phyloP scores from a whole-genome alignment of 30 jellyfish, hydroid and myxozoan genomes.

The Cassiopea xamachana region DNA sequence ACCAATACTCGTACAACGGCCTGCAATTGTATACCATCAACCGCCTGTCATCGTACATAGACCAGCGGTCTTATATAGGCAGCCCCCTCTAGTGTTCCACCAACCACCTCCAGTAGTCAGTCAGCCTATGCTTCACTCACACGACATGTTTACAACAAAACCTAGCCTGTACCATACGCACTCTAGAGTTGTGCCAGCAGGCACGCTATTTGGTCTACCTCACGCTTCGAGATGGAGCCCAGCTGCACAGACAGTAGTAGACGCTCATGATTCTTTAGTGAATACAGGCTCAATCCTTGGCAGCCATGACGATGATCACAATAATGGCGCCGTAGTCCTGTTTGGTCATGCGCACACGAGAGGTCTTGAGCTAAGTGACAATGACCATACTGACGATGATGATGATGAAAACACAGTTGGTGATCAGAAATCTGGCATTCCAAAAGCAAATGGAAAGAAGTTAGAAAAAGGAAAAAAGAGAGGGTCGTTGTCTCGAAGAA shows the following conservation, averaged over 20 bases:
- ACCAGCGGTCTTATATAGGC: conserved; percentile 94
- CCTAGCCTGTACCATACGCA: conserved; percentile 74
- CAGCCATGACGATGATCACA: conserved; percentile 55
- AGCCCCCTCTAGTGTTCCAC: conserved; percentile 93
- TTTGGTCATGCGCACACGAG: conserved; percentile 55
- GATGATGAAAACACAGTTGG: conserved; percentile 21
- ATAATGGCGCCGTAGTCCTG: conserved; percentile 26
- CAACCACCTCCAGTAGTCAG: conserved; percentile 95
- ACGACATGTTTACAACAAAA: conserved; percentile 71
- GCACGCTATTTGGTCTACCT: conserved; percentile 73
- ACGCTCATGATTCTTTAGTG: conserved; percentile 37
- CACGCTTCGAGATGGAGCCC: conserved; percentile 66
- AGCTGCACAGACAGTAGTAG: conserved; percentile 29
- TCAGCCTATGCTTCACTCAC: conserved; percentile 90
- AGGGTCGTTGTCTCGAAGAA: not conserved
- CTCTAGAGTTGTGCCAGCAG: conserved; percentile 75
- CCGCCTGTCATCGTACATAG: conserved; percentile 97
- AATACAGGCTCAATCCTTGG: conserved; percentile 14
- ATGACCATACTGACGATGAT: conserved; percentile 13
- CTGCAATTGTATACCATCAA: conserved; percentile 95
- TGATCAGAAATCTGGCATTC: conserved; percentile 69
- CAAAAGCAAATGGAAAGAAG: conserved; percentile 23
- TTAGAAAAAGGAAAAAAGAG: conserved; percentile 19
- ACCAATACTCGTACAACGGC: conserved; percentile 90
- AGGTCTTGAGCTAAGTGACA: conserved; percentile 12